phyloP scores from a whole-genome alignment of 2,797 vertebrate species.

The Hippocampus kuda region DNA sequence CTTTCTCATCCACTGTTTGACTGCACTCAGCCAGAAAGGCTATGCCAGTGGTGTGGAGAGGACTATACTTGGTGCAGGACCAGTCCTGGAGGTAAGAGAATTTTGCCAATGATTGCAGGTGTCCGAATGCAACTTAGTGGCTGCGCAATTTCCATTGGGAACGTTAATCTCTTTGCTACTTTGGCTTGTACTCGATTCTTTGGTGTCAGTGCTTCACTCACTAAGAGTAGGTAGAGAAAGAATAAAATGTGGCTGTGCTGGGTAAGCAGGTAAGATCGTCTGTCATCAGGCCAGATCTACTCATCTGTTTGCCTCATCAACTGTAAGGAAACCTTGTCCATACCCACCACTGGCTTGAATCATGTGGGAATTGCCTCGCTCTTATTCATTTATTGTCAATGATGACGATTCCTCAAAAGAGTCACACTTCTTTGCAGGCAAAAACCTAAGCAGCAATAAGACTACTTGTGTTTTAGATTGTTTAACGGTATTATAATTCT shows the following conservation, averaged over 20 bases:
- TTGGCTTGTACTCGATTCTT: neutral
- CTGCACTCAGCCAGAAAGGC: conserved; percentile 95
- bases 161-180: neutral
- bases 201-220: neutral
- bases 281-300: conserved; percentile 1
- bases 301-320: neutral
- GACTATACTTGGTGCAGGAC: conserved; percentile 94
- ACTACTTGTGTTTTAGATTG: conserved; percentile 4
- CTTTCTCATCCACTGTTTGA: conserved; percentile 97
- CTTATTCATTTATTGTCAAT: conserved; percentile 9
- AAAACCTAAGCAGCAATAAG: neutral
- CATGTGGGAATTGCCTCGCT: neutral
- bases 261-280: too few species aligned
- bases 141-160: neutral
- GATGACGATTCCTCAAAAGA: conserved; percentile 12
- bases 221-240: neutral
- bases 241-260: neutral
- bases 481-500: neutral
- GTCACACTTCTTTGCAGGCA: conserved; percentile 9
- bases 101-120: neutral
- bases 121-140: neutral
- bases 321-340: neutral
- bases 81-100: conserved; percentile 86
- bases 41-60: conserved; percentile 95
- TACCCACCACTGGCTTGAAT: neutral